phyloP scores from a whole-genome alignment of 2,888 invertebrate species.

The Dendrolimus pini region DNA sequence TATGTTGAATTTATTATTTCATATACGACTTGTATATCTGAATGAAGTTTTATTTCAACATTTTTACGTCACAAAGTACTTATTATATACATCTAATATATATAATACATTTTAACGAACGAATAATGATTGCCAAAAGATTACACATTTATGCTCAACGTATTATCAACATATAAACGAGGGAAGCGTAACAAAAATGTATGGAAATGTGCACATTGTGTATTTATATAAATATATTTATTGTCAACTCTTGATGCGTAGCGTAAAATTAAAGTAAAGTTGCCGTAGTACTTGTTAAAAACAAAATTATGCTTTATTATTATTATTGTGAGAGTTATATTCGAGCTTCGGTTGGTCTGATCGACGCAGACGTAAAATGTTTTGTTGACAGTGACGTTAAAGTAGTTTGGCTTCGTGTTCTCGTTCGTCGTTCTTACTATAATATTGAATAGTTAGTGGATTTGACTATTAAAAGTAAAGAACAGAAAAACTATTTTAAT shows the following conservation, averaged over 20 bases:
- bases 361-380: no score
- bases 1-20: no score
- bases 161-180: conserved; percentile 16
- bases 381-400: no score
- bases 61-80: conserved; percentile 49
- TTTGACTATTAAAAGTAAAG: no score
- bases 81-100: conserved; percentile 19
- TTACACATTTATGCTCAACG: conserved; percentile 48
- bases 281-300: conserved; percentile 64
- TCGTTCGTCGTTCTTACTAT: no score
- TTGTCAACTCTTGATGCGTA: conserved; percentile 55
- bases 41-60: neutral
- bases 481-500: no score
- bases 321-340: conserved; percentile 53
- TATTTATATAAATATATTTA: conserved; percentile 38
- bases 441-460: no score
- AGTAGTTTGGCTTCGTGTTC: no score
- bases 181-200: neutral
- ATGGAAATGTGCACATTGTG: conserved; percentile 64
- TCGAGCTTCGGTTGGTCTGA: conserved; percentile 15
- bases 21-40: neutral
- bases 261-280: conserved; percentile 59
- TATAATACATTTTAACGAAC: neutral
- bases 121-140: conserved; percentile 45
- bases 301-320: conserved; percentile 66